Percentiles rank a stretch among this genome's conserved stretches.
These are phyloP conservation scores for Leptinotarsa rubiginosa DNA, from an alignment of 2,888 invertebrate genomes.

Conservation along the genomic window DNA sequence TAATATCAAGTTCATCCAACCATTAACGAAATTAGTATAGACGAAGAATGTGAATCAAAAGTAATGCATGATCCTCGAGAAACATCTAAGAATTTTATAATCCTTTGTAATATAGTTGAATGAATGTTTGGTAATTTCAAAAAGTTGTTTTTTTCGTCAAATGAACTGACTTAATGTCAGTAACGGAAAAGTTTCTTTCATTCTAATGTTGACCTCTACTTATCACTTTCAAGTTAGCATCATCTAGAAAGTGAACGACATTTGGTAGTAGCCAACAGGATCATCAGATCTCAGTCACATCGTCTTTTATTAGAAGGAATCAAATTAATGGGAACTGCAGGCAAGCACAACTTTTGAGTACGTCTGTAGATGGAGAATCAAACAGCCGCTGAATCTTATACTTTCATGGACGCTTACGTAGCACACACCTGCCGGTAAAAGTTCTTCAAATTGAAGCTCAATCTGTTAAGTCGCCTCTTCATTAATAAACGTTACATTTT, in stretches of 20 bases:
- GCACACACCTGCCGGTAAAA: conserved; percentile 22
- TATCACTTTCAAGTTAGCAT: no score
- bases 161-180: no score
- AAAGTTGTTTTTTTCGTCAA: no score
- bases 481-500: conserved; percentile 17
- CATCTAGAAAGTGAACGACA: no score
- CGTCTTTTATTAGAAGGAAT: no score
- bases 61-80: not conserved
- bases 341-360: conserved; percentile 9
- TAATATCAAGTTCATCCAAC: not conserved
- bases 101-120: no score
- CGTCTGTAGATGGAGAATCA: conserved; percentile 17
- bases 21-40: conserved; percentile 1
- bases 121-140: no score
- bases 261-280: no score
- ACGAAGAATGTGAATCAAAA: not conserved
- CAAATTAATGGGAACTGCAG: not conserved
- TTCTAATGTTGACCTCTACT: no score
- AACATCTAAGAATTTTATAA: no score
- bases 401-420: conserved; percentile 10
- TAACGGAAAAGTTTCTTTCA: no score
- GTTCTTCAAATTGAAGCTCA: conserved; percentile 22
- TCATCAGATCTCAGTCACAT: no score
- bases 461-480: conserved; percentile 24
- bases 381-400: conserved; percentile 1